Base-by-base conservation (phyloP, 1,140 invertebrate genomes). In the Yoshiicerus persimilis region DNA sequence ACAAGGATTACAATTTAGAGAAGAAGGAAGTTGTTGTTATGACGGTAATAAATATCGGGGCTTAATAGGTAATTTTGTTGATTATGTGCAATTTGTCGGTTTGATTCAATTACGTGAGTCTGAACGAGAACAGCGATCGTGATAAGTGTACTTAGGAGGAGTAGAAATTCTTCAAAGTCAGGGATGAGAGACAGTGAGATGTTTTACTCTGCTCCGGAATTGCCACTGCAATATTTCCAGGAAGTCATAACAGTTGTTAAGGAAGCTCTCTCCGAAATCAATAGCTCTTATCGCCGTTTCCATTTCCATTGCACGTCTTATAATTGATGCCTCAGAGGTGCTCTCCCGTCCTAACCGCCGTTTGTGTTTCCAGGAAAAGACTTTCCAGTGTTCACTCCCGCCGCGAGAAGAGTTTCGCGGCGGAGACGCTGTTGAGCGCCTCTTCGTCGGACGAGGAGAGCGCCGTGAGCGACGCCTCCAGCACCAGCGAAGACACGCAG, bases 381-480 rank as follows among this genome's bases (percentile, higher is more conserved):
- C 86, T 89, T 11, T 75, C 39, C 13, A 39, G 30, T 84, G 41
- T 85, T 84, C 86, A 89, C 47, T 89, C 88, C 39, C 86, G 80
- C 27, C 66, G 34, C 27, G 86, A 87, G 64, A 88, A 88, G 88
- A 88, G 70, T 32, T 85, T 77, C 13, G 41, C 86, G 27, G 32
- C 88, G 3, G 77, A 84, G 30, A 70, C 83, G 9, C 38, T 85
- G 0, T 85, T 88, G 38, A 88, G 88, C 86, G 88, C 84, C 56
- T 89, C 88, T 2, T 89, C 88, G 13, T 87, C 86, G 6, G 86
- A 87, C 11, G 77, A 38, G 27, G 88, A 87, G 23, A 89, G 56
- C 36, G 62, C 86, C 39, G 75, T 23, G 10, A 87, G 86, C 25
- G 62, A 27, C 80, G n/a, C 36, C 6, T 86, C 87, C 25, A 80